Conservation (phyloP, 2,888 invertebrate species). For the Epirrita christyi region DNA sequence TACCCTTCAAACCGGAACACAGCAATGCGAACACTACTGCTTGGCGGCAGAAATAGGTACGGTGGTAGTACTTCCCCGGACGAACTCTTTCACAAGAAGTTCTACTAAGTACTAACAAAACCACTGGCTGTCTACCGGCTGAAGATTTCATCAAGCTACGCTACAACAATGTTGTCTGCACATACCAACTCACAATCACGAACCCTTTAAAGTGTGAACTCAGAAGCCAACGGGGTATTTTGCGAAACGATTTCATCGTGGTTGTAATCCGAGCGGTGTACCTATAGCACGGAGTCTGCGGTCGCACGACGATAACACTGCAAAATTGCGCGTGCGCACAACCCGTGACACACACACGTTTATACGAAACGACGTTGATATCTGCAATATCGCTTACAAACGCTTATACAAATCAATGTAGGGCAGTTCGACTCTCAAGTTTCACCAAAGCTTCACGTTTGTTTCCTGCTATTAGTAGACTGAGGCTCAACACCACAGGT, state of each 20-base stretch:
- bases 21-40: too few relatives aligned
- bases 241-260: conserved; percentile 64
- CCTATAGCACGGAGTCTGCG: conserved; percentile 61
- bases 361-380: conserved; percentile 27
- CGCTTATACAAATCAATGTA: conserved; percentile 9
- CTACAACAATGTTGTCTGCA: not conserved
- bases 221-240: conserved; percentile 40
- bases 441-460: too few relatives aligned
- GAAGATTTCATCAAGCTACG: too few relatives aligned
- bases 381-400: conserved; percentile 22
- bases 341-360: conserved; percentile 49
- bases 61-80: too few relatives aligned
- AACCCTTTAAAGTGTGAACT: conserved; percentile 31
- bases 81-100: too few relatives aligned
- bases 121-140: too few relatives aligned
- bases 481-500: too few relatives aligned
- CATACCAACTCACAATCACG: conserved; percentile 1
- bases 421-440: too few relatives aligned
- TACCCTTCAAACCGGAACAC: too few relatives aligned
- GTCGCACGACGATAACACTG: conserved; percentile 63
- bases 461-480: too few relatives aligned
- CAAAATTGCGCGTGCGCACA: conserved; percentile 62
- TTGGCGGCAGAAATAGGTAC: too few relatives aligned
- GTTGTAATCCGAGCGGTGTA: conserved; percentile 55
- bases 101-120: too few relatives aligned